Base-by-base conservation (phyloP, 2,888 invertebrate genomes). In the Diabrotica balteata region DNA sequence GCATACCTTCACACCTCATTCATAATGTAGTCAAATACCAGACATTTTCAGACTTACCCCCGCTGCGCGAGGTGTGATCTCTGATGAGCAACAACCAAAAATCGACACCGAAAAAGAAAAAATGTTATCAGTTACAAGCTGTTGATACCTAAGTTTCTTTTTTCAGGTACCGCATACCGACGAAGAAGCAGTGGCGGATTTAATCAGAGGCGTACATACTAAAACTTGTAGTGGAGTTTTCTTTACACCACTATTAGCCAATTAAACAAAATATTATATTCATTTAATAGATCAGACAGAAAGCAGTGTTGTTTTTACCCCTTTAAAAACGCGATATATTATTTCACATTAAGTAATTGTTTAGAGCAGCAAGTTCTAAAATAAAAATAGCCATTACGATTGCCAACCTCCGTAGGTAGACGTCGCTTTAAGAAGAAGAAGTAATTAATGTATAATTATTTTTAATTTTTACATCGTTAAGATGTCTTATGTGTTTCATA, bases 81-180 rank as follows among this genome's bases (percentile, higher is more conserved):
- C 45, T 43, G 8, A 43, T 22, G 50, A 63, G 63, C 47, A 52
- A 63, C 55, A 57, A 55, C 63, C 55, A 42, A 10, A 57, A 45
- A 49, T 58, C 63, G 57, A 42, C 57, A 63, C 45, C 63, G 8
- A 11, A 51, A 45, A 57, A 50, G 45, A 57, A 55, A 53, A 54
- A 54, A 54, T 42, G 22, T 61, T 52, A 63, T 63, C 63, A 58
- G 58, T 63, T 55, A 57, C 55, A 49, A 63, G 52, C 50, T 57
- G 57, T 63, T 63, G 63, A 54, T 58, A 58, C 63, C 51, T 63
- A 22, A 51, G 58, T 54, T 57, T 52, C 63, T 44, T 63, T 63
- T 63, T 51, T 49, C 57, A 44, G 50, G 49, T 57, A 51, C 57
- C 63, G 49, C 44, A 63, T 44, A 50, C 63, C 57, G 43, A 17